Base-by-base conservation (phyloP, 2,797 vertebrate species). In the Pangasius mekongensis region DNA sequence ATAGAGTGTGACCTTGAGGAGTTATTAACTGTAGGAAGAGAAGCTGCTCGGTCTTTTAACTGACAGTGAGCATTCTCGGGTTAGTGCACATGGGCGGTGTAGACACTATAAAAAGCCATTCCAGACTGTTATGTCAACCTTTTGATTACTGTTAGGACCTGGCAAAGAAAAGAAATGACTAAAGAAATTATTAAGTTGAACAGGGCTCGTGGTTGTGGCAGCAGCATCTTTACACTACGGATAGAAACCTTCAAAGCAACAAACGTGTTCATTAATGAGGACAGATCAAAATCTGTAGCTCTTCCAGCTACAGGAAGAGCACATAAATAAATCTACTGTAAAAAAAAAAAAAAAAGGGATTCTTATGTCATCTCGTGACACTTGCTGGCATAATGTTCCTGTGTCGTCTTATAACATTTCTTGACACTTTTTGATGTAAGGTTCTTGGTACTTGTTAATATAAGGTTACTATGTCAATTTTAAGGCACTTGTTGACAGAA, bases 1-100 rank as follows among this genome's bases (percentile, higher is more conserved):
- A 91, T 90, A 86, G 90, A 91, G 89, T 86, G 81, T 84, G 90
- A 91, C 92, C 92, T 89, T 91, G 91, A 91, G 78, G 87, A 89
- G 86, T 88, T 85, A 60, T 91, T 89, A 91, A 91, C 89, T 91
- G 82, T n/a, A 90, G 90, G 88, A 86, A 77, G 84, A 74, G 85
- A 86, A 56, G 80, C 74, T 54, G 77, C 85, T 80, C 13, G 84
- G 71, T 87, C 86, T 89, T 87, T 89, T 87, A 80, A 77, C 87
- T 87, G 87, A 90, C 86, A 83, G 13, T 66, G 60, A 67, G 85
- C 13, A 66, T 85, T 49, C 69, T n/a, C 20, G n/a, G 82, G 64
- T 43, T 67, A 13, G 47, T 52, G 83, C 62, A 69, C 64, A 69
- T 13, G 2, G 64, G 9, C 39, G 9, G 7, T 3, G n/a, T 7